Base-by-base conservation (phyloP, 1,140 invertebrate genomes). In the Zaprionus inermis region DNA sequence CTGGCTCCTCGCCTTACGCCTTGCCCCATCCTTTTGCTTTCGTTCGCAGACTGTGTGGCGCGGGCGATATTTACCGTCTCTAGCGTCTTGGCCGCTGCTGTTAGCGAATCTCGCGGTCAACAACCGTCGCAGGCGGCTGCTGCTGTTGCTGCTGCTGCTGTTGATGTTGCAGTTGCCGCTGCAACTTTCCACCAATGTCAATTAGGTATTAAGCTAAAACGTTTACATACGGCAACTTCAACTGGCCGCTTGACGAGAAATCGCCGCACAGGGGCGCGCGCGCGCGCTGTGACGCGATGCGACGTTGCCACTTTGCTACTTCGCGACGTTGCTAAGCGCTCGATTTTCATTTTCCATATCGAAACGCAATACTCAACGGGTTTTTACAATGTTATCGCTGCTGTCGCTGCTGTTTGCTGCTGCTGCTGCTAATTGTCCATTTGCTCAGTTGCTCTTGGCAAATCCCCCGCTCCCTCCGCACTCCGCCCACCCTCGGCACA, bases 131-230 rank as follows among this genome's bases (percentile, higher is more conserved):
- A 66, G 54, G 52, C 34, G 14, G 64, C 76, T 46, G 68, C 54
- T 51, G 61, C 24, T 6, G 60, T 11, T 32, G 55, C 12, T 28
- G 46, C 32, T 57, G 58, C 22, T 7, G 68, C 20, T 28, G 67
- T 22, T 63, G 58, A 32, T 22, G 46, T 34, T 60, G 59, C 28
- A 12, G 34, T 46, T 56, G 65, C 57, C 10, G 71, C 76, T 70
- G 70, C 82, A 86, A 82, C 83, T 86, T 86, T 86, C 83, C 83
- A 83, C 83, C 83, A 83, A 88, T 77, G 83, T 86, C 83, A 81
- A 83, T 88, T 86, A 73, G 56, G 71, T 69, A 86, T 88, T 88
- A 86, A 88, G 83, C 79, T 84, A 83, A 79, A 79, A 41, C 79
- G 79, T 88, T 86, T 88, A 86, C 79, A 88, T 79, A 78, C 79